Percentiles rank a stretch among this genome's conserved stretches.
These are phyloP conservation scores for Ptilorrhoa leucosticta DNA, from an alignment of 2,113 vertebrate genomes.

Conservation along the genomic window DNA sequence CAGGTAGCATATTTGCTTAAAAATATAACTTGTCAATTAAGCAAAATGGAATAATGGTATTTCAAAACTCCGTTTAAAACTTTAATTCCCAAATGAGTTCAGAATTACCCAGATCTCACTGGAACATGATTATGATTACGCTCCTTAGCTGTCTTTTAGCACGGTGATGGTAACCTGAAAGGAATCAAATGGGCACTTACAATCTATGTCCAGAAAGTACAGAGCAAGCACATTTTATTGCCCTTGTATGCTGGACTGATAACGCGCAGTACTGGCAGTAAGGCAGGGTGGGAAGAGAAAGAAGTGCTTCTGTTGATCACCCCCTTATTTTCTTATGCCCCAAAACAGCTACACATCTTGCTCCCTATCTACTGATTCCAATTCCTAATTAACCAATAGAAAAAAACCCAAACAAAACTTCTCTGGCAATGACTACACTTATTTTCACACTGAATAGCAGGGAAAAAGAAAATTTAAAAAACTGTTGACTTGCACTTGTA, in stretches of 20 bases:
- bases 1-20: not conserved
- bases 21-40: not conserved
- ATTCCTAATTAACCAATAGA: not conserved
- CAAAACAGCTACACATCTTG: not conserved
- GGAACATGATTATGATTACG: not conserved
- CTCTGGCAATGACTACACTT: not conserved
- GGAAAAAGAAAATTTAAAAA: not conserved
- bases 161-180: not conserved
- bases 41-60: not conserved
- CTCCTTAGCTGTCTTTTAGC: not conserved
- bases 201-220: not conserved
- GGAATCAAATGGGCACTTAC: not conserved
- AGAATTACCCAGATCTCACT: not conserved
- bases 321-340: not conserved
- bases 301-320: not conserved
- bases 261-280: not conserved
- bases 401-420: not conserved
- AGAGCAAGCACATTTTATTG: not conserved
- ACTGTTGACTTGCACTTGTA: not conserved
- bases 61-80: not conserved
- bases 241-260: not conserved
- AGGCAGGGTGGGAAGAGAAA: not conserved
- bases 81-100: not conserved
- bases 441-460: not conserved
- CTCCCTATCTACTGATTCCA: not conserved